Evolutionary conservation across 2,888 invertebrate species (phyloP).

Genomic region (Cheilosia impressa): DNA sequence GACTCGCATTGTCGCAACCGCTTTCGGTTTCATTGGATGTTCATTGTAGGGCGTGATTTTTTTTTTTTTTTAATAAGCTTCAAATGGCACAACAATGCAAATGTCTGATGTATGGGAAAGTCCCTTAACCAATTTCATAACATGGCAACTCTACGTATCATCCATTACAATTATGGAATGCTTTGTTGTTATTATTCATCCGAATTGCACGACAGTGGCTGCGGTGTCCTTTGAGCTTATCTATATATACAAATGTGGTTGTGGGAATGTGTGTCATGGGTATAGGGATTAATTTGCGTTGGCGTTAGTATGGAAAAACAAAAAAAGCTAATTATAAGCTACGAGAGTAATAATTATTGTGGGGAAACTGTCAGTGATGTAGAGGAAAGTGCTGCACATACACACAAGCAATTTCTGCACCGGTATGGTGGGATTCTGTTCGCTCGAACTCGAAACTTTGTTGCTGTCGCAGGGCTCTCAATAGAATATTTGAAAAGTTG

Average conservation of each 20-base stretch:
- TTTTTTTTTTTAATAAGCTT: too few species aligned
- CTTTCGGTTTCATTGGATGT: constrained; percentile 42
- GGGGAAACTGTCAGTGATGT: neutral
- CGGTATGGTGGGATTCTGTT: too few species aligned
- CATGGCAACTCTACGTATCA: constrained; percentile 6
- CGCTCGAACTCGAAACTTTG: too few species aligned
- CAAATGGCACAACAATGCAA: too few species aligned
- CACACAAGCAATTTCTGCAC: too few species aligned
- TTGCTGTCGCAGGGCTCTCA: too few species aligned
- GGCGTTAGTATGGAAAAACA: neutral
- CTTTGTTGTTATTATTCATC: constrained; percentile 9
- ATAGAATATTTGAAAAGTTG: too few species aligned
- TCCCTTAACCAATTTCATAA: constrained; percentile 20
- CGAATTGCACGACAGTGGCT: constrained; percentile 2
- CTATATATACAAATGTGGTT: neutral
- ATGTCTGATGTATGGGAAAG: neutral
- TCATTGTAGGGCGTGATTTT: neutral
- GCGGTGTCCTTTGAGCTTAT: constrained; percentile 1
- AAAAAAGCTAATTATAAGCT: neutral
- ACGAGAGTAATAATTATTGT: neutral
- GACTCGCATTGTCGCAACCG: constrained; percentile 13
- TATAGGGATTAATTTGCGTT: constrained; percentile 3
- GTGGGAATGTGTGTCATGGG: constrained; percentile 1
- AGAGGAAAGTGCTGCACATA: too few species aligned
- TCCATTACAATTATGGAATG: constrained; percentile 18